These are phyloP conservation scores for Lichenostomus cassidix DNA, from an alignment of 2,113 vertebrate species.

Conservation along the genomic window DNA sequence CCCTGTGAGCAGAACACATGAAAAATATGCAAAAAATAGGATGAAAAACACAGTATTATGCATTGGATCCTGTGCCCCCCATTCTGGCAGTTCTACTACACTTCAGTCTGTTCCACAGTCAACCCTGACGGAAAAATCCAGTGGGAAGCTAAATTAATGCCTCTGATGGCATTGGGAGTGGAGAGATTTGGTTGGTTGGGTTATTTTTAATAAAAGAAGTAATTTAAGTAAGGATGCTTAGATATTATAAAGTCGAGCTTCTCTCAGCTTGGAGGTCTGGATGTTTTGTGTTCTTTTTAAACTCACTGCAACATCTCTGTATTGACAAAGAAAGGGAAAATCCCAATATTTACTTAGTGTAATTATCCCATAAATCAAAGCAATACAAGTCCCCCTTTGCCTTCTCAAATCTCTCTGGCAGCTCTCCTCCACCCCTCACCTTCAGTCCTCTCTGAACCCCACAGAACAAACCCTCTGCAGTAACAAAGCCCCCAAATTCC, in stretches of 20 bases:
- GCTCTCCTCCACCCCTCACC: neutral
- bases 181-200: neutral
- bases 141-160: neutral
- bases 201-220: neutral
- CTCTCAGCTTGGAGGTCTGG: neutral
- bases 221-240: neutral
- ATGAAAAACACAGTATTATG: neutral
- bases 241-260: fast-evolving
- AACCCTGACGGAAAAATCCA: neutral
- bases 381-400: neutral
- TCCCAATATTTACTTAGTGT: neutral
- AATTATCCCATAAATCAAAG: neutral
- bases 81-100: neutral
- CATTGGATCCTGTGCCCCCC: neutral
- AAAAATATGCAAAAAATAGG: neutral
- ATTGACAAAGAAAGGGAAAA: neutral
- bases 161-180: neutral
- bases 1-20: neutral
- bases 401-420: neutral
- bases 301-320: neutral
- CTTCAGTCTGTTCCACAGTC: neutral
- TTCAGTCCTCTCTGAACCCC: neutral
- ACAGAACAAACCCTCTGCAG: neutral
- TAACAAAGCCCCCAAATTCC: neutral
- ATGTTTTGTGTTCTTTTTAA: neutral